Percentiles rank a stretch among this genome's conserved stretches.
Evolutionary conservation across 2,888 invertebrate species (phyloP).

Genomic region (Diplolepis rosae): DNA sequence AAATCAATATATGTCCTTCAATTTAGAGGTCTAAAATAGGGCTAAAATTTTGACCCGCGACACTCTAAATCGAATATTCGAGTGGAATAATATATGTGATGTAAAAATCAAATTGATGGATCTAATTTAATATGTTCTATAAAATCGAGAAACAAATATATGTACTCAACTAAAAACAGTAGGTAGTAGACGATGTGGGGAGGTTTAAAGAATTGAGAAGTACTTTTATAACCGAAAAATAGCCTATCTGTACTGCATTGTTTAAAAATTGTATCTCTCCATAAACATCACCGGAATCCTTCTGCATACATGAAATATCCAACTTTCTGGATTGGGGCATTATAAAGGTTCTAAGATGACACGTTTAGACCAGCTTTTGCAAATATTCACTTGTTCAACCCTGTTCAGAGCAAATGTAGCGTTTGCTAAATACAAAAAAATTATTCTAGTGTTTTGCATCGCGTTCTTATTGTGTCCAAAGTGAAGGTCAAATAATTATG

Average conservation of each 20-base stretch:
- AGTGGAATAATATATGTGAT: too few species aligned
- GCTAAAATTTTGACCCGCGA: too few species aligned
- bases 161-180: too few species aligned
- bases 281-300: not conserved
- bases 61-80: too few species aligned
- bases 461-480: not conserved
- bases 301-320: not conserved
- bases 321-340: conserved; percentile 52
- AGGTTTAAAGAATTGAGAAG: too few species aligned
- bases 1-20: too few species aligned
- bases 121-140: too few species aligned
- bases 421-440: not conserved
- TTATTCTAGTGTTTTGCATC: not conserved
- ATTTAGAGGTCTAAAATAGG: too few species aligned
- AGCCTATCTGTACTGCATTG: not conserved
- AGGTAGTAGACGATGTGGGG: too few species aligned
- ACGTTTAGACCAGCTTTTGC: conserved; percentile 56
- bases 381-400: conserved; percentile 51
- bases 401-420: not conserved
- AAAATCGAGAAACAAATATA: too few species aligned
- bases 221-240: too few species aligned
- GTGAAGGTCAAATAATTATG: not conserved
- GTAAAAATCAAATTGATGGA: too few species aligned
- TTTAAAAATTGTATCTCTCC: not conserved
- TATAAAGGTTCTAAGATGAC: conserved; percentile 52